These are phyloP conservation scores for Drosophila kepulauana DNA, from an alignment of 1,140 invertebrate genomes.

Conservation along the genomic window DNA sequence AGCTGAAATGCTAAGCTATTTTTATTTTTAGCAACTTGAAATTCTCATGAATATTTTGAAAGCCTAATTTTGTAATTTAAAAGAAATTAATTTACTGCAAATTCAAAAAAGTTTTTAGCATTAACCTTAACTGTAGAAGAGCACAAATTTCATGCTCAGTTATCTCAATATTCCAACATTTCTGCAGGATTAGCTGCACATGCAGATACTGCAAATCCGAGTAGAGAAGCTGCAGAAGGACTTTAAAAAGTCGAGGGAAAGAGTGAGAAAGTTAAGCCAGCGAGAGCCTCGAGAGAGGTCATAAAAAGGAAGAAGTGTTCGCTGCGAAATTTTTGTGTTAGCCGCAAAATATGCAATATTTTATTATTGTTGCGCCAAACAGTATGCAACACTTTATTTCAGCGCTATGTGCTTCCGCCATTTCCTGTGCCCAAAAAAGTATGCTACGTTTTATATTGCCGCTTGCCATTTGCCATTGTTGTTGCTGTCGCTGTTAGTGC, in stretches of 20 bases:
- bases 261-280: conserved; percentile 2
- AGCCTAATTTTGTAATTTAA: too few species aligned
- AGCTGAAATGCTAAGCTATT: too few species aligned
- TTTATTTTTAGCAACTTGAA: too few species aligned
- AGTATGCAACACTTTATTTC: conserved; percentile 83
- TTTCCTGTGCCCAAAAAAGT: conserved; percentile 27
- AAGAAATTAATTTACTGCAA: too few species aligned
- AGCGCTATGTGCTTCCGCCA: conserved; percentile 63
- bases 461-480: conserved; percentile 29
- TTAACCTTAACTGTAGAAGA: too few species aligned
- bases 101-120: too few species aligned
- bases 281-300: conserved; percentile 6
- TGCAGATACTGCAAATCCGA: too few species aligned
- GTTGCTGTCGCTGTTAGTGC: conserved; percentile 21
- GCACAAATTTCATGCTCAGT: too few species aligned
- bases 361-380: conserved; percentile 79
- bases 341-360: conserved; percentile 77
- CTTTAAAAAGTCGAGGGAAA: background rate
- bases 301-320: conserved; percentile 31
- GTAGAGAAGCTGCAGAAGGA: background rate
- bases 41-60: too few species aligned
- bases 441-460: conserved; percentile 42
- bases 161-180: too few species aligned
- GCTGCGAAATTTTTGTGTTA: conserved; percentile 36
- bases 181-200: too few species aligned